A percentile compares a stretch with the other conserved stretches of the same genome.
Evolutionary conservation across 2,797 vertebrate genomes (phyloP).

Genomic region (Rhinatrema bivittatum): DNA sequence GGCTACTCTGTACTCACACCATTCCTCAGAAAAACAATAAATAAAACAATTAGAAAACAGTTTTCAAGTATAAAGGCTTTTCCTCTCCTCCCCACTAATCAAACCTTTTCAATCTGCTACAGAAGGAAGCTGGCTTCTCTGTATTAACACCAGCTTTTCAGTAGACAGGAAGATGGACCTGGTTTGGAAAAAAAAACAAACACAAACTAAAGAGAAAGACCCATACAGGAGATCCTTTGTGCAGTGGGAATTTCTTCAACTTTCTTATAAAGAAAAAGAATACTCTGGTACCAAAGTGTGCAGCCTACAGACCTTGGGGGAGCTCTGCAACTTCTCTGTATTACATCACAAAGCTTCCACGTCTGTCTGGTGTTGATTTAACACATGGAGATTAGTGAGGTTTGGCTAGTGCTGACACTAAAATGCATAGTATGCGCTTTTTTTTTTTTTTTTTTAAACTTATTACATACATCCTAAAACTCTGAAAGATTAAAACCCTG

Average conservation of each 20-base stretch:
- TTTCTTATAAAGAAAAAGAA: slow-evolving; percentile 46
- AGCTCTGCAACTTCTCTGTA: slow-evolving; percentile 76
- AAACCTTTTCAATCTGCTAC: slow-evolving; percentile 38
- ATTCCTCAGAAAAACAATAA: slow-evolving; percentile 77
- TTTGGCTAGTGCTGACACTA: slow-evolving; percentile 63
- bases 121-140: slow-evolving; percentile 74
- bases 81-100: slow-evolving; percentile 42
- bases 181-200: slow-evolving; percentile 46
- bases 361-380: slow-evolving; percentile 54
- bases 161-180: slow-evolving; percentile 40
- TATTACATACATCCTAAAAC: slow-evolving; percentile 52
- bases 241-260: slow-evolving; percentile 55
- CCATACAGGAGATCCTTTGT: slow-evolving; percentile 41
- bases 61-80: slow-evolving; percentile 70
- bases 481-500: slow-evolving; percentile 26
- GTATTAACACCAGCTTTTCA: slow-evolving; percentile 75
- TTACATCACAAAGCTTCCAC: slow-evolving; percentile 69
- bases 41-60: slow-evolving; percentile 72
- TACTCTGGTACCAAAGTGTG: slow-evolving; percentile 62
- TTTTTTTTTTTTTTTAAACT: slow-evolving; percentile 46
- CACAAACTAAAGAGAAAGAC: slow-evolving; percentile 35
- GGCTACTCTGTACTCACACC: slow-evolving; percentile 88
- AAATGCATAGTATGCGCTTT: slow-evolving; percentile 70
- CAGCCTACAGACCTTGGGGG: slow-evolving; percentile 67
- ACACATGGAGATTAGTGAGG: slow-evolving; percentile 43